Base-by-base conservation (phyloP, 2,888 invertebrate genomes). In the Heliconius erato region DNA sequence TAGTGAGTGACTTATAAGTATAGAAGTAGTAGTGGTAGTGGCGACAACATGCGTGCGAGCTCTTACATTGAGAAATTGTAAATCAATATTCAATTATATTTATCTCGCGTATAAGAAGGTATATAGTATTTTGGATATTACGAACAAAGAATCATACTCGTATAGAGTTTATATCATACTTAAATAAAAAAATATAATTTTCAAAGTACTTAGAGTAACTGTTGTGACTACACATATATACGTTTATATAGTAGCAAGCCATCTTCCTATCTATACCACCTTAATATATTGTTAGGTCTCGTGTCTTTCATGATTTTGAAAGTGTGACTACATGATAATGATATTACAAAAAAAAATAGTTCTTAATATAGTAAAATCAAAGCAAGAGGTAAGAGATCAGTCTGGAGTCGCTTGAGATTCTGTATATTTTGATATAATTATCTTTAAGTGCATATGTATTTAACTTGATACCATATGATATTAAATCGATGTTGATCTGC, bases 401-500 rank as follows among this genome's bases (percentile, higher is more conserved):
- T 54, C 59, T 28, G 19, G 23, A 74, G 32, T 12, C 35, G 74
- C 49, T 59, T 28, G 32, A 28, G 49, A 59, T 54, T 59, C 26
- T 74, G 32, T 74, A 74, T 59, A 74, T 74, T 74, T 59, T 74
- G 28, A 54, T 71, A 71, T 40, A 23, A 71, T 54, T 59, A 74
- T 54, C 23, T 54, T 6, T 59, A 44, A 32, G 32, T 32, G 23
- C 26, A 4, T 54, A 28, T 54, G 74, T 49, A 49, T 44, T 28
- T 26, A 16, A 19, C 19, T 28, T 2, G 28, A 11, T 12, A 28
- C 54, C 6, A 6, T 23, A 12, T 59, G 40, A n/a, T 40, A 23
- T 32, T 32, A 68, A 6, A 23, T 54, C 9, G 19, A 74, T 32
- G 23, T 3, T 11, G 23, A 28, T 28, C 7, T 74, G 23, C 11